Conservation (phyloP, 1,140 invertebrate genomes). For the Drosophila serrata region DNA sequence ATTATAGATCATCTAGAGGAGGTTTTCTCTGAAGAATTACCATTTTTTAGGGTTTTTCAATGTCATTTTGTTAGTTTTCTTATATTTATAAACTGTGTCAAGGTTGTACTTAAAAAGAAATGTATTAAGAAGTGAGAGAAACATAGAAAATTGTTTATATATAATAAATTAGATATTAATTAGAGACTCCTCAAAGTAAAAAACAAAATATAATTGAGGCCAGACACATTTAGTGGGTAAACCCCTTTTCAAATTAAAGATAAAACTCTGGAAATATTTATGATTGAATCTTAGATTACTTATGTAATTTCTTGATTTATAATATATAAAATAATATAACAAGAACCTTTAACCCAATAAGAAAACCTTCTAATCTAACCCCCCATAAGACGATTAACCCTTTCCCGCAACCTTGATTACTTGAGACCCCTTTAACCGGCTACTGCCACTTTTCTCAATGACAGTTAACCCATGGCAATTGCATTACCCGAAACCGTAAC, state of each 20-base stretch:
- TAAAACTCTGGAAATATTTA: too few relatives aligned
- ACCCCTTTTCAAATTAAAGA: not conserved
- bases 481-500: slow-evolving; percentile 46
- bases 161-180: not conserved
- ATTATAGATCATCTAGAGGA: slow-evolving; percentile 13
- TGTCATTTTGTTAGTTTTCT: too few relatives aligned
- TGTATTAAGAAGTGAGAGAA: not conserved
- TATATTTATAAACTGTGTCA: too few relatives aligned
- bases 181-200: too few relatives aligned
- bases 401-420: slow-evolving; percentile 9
- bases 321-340: not conserved
- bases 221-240: too few relatives aligned
- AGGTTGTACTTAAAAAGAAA: too few relatives aligned
- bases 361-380: not conserved
- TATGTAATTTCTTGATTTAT: not conserved
- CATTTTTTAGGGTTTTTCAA: not conserved
- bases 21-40: not conserved
- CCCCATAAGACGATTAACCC: not conserved
- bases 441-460: slow-evolving; percentile 40
- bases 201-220: too few relatives aligned
- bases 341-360: not conserved
- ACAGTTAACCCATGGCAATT: slow-evolving; percentile 56
- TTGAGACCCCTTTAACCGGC: slow-evolving; percentile 16
- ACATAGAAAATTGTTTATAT: not conserved
- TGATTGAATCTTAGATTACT: not conserved